Base-by-base conservation (phyloP, 2,888 invertebrate genomes). In the Crematogaster levior region DNA sequence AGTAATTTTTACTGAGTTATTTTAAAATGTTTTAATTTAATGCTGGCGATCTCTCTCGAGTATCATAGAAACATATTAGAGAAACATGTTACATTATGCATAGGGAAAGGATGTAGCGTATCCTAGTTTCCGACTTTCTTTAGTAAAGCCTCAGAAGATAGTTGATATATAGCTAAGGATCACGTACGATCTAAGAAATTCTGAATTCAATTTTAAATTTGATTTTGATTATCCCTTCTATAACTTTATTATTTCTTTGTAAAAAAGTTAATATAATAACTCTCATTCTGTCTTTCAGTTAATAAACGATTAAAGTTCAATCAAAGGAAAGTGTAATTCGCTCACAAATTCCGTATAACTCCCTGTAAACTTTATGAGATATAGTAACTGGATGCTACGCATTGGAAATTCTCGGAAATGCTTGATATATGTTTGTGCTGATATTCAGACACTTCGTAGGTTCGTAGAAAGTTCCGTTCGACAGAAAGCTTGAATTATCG, bases 401-500 rank as follows among this genome's bases (percentile, higher is more conserved):
- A 27, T 21, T 82, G 51, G 82, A 84, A 81, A 84, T 85, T 87
- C 84, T 85, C 51, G 79, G n/a, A n/a, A n/a, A 75, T 53, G 53
- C 84, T 56, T 63, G 74, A 85, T 85, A 87, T 87, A 85, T 75
- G 79, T 72, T 61, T 21, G 65, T 30, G 30, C 60, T 80, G 30
- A 80, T 82, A 82, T 73, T 40, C 68, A 48, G 68, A n/a, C 24
- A n/a, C 61, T 30, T 63, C n/a, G 56, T 81, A 81, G 85, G 30
- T 87, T 40, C 72, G 21, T 10, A 30, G 43, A 48, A 70, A 80
- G 48, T 81, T 53, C 43, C 56, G 56, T 66, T 66, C 68, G 53
- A 56, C 43, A 46, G 34, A 58, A 40, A 58, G 63, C 75, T 81
- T 81, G 72, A 87, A 87, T 87, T 85, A 87, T 85, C 68, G 84